Conservation (phyloP, 2,113 vertebrate species). For the Pheucticus melanocephalus region DNA sequence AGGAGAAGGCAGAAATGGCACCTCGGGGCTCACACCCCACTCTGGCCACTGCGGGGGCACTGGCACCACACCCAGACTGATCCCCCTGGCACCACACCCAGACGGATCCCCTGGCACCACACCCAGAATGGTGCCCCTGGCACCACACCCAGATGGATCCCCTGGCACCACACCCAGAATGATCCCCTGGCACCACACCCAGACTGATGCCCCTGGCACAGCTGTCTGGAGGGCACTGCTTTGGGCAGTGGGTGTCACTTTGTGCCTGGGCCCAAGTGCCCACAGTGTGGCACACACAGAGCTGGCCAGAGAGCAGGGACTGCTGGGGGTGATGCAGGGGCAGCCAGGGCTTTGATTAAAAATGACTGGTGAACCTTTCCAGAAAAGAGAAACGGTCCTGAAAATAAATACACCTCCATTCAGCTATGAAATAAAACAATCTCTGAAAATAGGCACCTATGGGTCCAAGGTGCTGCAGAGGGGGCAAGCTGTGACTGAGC, state of each 20-base stretch:
- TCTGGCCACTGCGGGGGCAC: accelerated
- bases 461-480: background rate
- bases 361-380: background rate
- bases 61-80: background rate
- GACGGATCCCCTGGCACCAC: no score
- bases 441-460: background rate
- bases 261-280: background rate
- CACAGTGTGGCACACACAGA: accelerated
- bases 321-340: background rate
- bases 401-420: accelerated
- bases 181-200: background rate
- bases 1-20: accelerated
- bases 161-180: no score
- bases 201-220: background rate
- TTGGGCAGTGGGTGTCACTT: background rate
- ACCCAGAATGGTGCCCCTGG: no score
- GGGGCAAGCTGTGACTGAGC: background rate
- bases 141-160: no score
- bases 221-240: background rate
- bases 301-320: background rate
- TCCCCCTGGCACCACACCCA: no score
- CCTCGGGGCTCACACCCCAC: background rate
- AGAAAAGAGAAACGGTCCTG: background rate
- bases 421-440: background rate
- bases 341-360: background rate